phyloP scores from a whole-genome alignment of 2,888 invertebrate genomes.

The Hartigia nigra region DNA sequence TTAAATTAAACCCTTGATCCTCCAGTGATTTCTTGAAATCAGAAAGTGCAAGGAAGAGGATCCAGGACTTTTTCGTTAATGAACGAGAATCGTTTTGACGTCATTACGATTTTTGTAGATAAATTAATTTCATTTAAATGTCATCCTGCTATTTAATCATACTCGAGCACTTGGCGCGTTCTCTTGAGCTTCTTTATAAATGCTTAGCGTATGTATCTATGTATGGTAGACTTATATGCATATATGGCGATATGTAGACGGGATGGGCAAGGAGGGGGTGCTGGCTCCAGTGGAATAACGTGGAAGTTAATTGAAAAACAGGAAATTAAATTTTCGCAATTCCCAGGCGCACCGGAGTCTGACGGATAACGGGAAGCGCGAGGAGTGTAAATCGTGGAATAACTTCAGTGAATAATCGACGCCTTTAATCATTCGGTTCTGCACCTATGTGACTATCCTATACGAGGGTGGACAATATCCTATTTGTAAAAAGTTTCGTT shows the following conservation, averaged over 20 bases:
- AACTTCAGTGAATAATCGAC: slow-evolving; percentile 37
- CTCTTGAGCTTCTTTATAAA: not conserved
- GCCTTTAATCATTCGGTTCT: slow-evolving; percentile 32
- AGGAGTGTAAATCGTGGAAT: slow-evolving; percentile 26
- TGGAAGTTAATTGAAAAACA: slow-evolving; percentile 50
- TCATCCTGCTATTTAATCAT: not conserved
- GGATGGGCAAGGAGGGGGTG: not conserved
- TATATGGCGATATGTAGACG: not conserved
- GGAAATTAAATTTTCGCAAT: slow-evolving; percentile 51
- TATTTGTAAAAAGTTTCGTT: not conserved
- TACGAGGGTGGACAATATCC: not conserved
- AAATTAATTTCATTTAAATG: not conserved
- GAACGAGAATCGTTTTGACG: not conserved
- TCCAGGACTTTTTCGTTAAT: not conserved
- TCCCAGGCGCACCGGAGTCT: slow-evolving; percentile 29
- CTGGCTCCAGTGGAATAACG: slow-evolving; percentile 26
- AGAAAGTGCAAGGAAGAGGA: not conserved
- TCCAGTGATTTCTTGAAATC: not conserved
- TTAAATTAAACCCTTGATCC: not conserved
- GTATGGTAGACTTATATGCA: not conserved
- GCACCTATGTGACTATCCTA: not conserved
- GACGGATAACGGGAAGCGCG: slow-evolving; percentile 31
- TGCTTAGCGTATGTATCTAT: not conserved
- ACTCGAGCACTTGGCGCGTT: not conserved
- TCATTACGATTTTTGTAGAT: not conserved